Conservation (phyloP, 2,888 invertebrate species). For the Archips xylosteana region DNA sequence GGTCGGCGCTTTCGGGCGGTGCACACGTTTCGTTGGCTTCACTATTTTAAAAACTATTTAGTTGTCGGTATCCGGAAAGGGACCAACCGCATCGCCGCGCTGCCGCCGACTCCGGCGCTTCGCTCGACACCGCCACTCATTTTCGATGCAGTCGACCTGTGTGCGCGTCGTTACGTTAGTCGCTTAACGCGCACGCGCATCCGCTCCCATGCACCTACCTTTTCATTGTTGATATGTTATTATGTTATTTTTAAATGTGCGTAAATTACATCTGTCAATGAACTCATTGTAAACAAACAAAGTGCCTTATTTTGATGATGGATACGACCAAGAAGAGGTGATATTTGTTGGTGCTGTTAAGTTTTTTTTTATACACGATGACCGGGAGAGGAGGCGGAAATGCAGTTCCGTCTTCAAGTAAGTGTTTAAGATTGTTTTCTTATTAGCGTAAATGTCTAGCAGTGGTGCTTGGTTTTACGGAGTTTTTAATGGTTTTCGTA, state of each 20-base stretch:
- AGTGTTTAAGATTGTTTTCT: conserved; percentile 62
- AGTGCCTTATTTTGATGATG: conserved; percentile 76
- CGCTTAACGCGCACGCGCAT: conserved; percentile 80
- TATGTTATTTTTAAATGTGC: conserved; percentile 64
- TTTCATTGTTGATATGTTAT: conserved; percentile 68
- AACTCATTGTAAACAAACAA: conserved; percentile 59
- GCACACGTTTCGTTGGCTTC: conserved; percentile 83
- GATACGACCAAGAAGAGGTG: conserved; percentile 75
- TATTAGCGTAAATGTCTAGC: conserved; percentile 42
- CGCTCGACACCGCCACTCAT: conserved; percentile 66
- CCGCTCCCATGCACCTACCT: conserved; percentile 70
- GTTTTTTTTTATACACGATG: conserved; percentile 76
- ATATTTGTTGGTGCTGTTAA: conserved; percentile 76
- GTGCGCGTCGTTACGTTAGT: conserved; percentile 78
- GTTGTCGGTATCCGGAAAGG: conserved; percentile 83
- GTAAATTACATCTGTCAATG: conserved; percentile 59
- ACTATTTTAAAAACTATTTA: conserved; percentile 84
- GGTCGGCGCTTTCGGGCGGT: conserved; percentile 81
- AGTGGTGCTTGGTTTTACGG: conserved; percentile 44
- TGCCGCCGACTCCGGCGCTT: conserved; percentile 56
- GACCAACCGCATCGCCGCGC: conserved; percentile 75
- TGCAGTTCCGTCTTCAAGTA: conserved; percentile 84
- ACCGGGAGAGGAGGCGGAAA: conserved; percentile 83
- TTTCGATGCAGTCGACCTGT: conserved; percentile 83
- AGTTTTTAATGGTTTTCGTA: conserved; percentile 46